Evolutionary conservation across 2,113 vertebrate genomes (phyloP).

Genomic region (Sinocyclocheilus anophthalmus): DNA sequence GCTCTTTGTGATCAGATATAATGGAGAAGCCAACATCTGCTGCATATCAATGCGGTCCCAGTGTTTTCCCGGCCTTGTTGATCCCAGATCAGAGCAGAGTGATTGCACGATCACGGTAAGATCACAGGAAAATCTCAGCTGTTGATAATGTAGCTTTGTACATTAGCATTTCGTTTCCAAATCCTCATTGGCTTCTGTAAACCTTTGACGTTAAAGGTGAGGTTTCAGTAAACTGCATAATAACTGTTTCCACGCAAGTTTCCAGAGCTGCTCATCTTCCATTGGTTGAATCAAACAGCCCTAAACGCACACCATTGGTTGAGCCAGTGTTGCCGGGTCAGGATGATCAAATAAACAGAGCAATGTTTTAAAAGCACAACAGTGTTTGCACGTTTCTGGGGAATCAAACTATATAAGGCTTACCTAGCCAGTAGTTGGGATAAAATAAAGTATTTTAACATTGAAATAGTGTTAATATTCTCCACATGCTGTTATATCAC

Average conservation of each 20-base stretch:
- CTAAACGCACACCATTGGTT: neutral
- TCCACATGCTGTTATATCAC: neutral
- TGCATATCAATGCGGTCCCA: constrained; percentile 33
- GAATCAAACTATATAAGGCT: neutral
- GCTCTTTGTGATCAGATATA: constrained; percentile 50
- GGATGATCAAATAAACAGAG: neutral
- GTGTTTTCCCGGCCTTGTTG: neutral
- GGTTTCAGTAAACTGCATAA: neutral
- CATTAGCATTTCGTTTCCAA: constrained; percentile 29
- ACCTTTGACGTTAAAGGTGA: constrained; percentile 22
- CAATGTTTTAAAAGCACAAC: neutral
- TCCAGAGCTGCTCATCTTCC: neutral
- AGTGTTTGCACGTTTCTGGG: neutral
- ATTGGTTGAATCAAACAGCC: neutral
- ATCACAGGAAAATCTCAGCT: constrained; percentile 10
- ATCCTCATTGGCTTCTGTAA: neutral
- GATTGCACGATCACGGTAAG: constrained; percentile 24
- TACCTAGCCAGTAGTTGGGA: neutral
- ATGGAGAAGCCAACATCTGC: constrained; percentile 34
- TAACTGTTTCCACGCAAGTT: neutral
- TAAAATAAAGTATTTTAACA: neutral
- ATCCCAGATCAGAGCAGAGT: constrained; percentile 22
- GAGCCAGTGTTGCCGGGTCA: neutral
- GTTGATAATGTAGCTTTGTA: constrained; percentile 1
- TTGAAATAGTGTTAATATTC: too few species aligned